Percentiles rank a stretch among this genome's conserved stretches.
Conservation (phyloP, 2,113 vertebrate species). For the Scomber colias region DNA sequence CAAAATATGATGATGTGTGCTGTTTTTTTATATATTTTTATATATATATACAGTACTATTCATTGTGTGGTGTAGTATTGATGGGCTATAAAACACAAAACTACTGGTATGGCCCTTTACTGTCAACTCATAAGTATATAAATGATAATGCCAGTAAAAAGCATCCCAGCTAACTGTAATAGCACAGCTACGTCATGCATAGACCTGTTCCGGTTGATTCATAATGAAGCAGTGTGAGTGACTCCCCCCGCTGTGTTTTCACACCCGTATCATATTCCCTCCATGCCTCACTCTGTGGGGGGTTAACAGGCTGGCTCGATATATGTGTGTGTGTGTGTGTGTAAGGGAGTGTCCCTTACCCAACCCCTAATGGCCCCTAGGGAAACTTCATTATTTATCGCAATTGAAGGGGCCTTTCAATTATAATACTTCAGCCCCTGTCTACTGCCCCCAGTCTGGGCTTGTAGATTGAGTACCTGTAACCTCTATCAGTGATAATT, state of each 20-base stretch:
- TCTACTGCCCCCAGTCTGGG: constrained; percentile 59
- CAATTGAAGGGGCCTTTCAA: constrained; percentile 76
- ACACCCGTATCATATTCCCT: constrained; percentile 61
- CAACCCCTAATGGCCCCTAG: constrained; percentile 56
- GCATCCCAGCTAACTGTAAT: constrained; percentile 6
- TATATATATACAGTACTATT: too few relatives aligned
- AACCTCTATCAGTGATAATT: constrained; percentile 56
- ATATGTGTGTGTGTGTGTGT: too few relatives aligned
- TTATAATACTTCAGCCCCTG: constrained; percentile 68
- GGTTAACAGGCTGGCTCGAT: constrained; percentile 66
- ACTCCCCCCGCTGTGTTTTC: constrained; percentile 35
- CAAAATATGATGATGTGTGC: too few relatives aligned
- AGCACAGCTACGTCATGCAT: constrained; percentile 12
- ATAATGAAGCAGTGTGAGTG: constrained; percentile 58
- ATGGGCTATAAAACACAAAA: not conserved
- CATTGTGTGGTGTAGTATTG: too few relatives aligned
- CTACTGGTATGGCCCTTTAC: not conserved
- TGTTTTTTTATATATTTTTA: too few relatives aligned
- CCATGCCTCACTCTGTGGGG: constrained; percentile 57
- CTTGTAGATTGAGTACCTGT: constrained; percentile 62
- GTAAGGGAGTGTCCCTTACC: too few relatives aligned
- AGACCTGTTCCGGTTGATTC: constrained; percentile 48
- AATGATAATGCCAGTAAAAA: constrained; percentile 6
- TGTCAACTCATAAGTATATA: not conserved
- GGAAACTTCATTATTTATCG: constrained; percentile 77